Evolutionary conservation across 2,113 vertebrate species (phyloP).

Genomic region (Perca fluviatilis): DNA sequence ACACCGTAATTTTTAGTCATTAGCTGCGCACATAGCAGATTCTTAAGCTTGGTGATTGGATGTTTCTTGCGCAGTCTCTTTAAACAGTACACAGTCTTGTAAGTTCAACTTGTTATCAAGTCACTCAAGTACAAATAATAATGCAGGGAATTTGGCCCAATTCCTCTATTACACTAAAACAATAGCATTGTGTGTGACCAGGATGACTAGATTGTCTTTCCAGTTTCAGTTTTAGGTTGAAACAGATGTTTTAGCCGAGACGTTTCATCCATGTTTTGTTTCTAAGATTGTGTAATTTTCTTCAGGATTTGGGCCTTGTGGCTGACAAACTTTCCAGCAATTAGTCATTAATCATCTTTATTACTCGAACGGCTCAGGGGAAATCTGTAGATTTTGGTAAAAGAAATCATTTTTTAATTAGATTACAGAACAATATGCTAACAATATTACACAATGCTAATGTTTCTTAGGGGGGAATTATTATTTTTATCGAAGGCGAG

Average conservation of each 20-base stretch:
- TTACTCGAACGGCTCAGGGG: constrained; percentile 39
- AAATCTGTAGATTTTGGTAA: constrained; percentile 45
- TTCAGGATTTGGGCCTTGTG: background rate
- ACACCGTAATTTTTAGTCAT: background rate
- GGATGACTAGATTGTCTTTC: background rate
- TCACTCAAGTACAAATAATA: background rate
- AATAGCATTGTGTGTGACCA: background rate
- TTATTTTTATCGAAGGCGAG: background rate
- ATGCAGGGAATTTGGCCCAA: background rate
- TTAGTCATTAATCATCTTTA: constrained; percentile 40
- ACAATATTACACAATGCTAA: constrained; percentile 11
- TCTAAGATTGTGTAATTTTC: background rate
- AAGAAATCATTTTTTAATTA: constrained; percentile 58
- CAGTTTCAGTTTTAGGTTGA: background rate
- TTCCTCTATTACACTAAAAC: accelerated
- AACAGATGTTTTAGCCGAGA: background rate
- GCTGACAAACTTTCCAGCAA: constrained; percentile 12
- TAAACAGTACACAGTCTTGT: no score
- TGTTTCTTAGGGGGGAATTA: background rate
- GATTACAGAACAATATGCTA: constrained; percentile 34
- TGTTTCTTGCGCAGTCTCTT: background rate
- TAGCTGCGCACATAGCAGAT: background rate
- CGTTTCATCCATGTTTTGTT: background rate
- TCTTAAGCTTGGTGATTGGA: background rate
- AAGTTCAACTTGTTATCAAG: background rate